These are phyloP conservation scores for Drosophila lutescens DNA, from an alignment of 2,888 invertebrate genomes.

Conservation along the genomic window DNA sequence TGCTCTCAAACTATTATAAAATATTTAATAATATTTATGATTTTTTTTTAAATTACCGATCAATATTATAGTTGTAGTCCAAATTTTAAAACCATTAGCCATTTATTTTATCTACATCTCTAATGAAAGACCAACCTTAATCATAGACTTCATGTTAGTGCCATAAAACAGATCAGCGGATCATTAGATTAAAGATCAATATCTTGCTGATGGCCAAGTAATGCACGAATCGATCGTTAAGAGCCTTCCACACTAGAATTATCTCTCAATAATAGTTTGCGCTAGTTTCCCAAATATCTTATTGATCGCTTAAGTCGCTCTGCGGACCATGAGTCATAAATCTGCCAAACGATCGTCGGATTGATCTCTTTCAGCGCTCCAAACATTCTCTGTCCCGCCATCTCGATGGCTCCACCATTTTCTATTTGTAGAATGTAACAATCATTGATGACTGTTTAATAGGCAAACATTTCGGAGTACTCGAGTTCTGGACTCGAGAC, in stretches of 20 bases:
- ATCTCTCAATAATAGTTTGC: slow-evolving; percentile 14
- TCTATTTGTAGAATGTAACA: slow-evolving; percentile 64
- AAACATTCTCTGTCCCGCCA: slow-evolving; percentile 12
- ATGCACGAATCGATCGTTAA: slow-evolving; percentile 17
- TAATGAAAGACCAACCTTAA: background rate
- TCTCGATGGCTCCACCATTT: slow-evolving; percentile 11
- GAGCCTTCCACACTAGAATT: slow-evolving; percentile 17
- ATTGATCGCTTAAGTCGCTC: background rate
- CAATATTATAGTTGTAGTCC: background rate
- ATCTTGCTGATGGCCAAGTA: slow-evolving; percentile 3
- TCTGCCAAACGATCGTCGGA: slow-evolving; percentile 19
- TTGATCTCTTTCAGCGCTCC: slow-evolving; percentile 25
- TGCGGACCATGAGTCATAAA: slow-evolving; percentile 30
- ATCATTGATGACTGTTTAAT: slow-evolving; percentile 60
- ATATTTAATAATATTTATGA: too few species aligned
- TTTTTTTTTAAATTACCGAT: too few species aligned
- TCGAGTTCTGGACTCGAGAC: slow-evolving; percentile 32
- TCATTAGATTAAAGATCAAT: slow-evolving; percentile 8
- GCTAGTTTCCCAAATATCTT: slow-evolving; percentile 17
- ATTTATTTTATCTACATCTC: background rate
- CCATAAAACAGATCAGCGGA: slow-evolving; percentile 12
- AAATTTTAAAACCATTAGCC: background rate
- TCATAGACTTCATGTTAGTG: background rate
- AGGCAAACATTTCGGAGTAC: slow-evolving; percentile 56
- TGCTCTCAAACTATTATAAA: too few species aligned